Percentiles rank a stretch among this genome's conserved stretches.
phyloP scores from a whole-genome alignment of 2,113 vertebrate species.

The Ciconia maguari region DNA sequence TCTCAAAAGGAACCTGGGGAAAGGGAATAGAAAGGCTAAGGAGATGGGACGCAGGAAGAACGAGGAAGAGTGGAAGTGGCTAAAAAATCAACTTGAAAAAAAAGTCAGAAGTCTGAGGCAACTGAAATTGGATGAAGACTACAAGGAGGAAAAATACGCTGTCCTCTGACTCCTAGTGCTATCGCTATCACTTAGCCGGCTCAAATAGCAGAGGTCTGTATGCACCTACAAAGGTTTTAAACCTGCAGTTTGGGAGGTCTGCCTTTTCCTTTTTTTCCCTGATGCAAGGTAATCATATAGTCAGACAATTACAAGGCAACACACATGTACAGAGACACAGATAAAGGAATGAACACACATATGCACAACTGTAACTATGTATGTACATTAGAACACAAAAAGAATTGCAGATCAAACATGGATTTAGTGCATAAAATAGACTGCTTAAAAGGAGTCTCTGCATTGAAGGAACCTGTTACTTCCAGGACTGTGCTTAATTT shows the following conservation, averaged over 20 bases:
- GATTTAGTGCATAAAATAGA: background rate
- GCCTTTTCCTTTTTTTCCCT: background rate
- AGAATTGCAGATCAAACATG: background rate
- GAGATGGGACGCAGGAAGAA: background rate
- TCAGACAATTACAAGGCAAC: background rate
- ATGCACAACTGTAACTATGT: accelerated
- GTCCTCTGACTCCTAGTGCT: background rate
- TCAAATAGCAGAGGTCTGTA: background rate
- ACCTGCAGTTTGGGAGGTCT: background rate
- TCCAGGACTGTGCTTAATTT: background rate
- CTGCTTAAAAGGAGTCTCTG: background rate
- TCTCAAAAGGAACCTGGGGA: background rate
- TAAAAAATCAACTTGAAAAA: background rate
- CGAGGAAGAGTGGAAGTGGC: background rate
- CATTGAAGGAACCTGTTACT: background rate
- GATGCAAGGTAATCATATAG: background rate
- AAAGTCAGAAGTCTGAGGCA: background rate
- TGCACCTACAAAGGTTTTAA: background rate
- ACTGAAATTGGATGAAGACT: background rate
- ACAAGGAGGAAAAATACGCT: background rate
- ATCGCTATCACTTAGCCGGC: background rate
- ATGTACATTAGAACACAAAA: background rate
- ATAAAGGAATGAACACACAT: background rate
- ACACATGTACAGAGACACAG: background rate
- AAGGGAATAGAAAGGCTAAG: background rate